These are phyloP conservation scores for Drosophila nigromelanica DNA, from an alignment of 1,140 invertebrate species.

Conservation along the genomic window DNA sequence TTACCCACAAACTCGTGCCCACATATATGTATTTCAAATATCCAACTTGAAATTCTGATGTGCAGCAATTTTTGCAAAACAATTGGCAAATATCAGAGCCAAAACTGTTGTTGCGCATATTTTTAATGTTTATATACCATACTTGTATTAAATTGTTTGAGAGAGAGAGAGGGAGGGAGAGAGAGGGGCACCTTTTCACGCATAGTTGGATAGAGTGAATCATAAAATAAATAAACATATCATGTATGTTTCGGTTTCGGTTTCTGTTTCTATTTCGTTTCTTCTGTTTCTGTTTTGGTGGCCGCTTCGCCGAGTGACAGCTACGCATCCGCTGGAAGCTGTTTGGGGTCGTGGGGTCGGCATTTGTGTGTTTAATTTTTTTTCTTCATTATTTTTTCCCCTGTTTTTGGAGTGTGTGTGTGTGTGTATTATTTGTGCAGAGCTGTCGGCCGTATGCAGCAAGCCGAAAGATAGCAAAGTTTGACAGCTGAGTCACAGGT, in stretches of 20 bases:
- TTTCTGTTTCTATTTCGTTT: constrained; percentile 10
- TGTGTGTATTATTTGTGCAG: constrained; percentile 36
- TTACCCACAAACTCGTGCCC: constrained; percentile 7
- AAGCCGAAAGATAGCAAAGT: constrained; percentile 11
- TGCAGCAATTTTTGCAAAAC: constrained; percentile 40
- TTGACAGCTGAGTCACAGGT: constrained; percentile 26
- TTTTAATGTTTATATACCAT: constrained; percentile 8
- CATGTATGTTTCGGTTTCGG: constrained; percentile 1
- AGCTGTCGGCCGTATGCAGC: constrained; percentile 27
- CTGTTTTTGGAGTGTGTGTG: constrained; percentile 11
- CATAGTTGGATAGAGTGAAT: constrained; percentile 45
- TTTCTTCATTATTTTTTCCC: background rate
- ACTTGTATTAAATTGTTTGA: constrained; percentile 52
- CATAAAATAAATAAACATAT: constrained; percentile 49
- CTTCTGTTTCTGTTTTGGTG: constrained; percentile 28
- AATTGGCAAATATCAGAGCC: constrained; percentile 50
- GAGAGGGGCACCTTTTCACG: constrained; percentile 31
- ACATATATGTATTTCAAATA: constrained; percentile 9
- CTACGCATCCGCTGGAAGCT: constrained; percentile 61
- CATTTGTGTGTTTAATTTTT: background rate
- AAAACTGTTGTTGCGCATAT: constrained; percentile 7
- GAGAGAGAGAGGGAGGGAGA: constrained; percentile 19
- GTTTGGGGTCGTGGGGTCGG: constrained; percentile 11
- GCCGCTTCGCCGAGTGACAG: constrained; percentile 55
- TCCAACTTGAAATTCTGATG: constrained; percentile 51